Percentiles rank a stretch among this genome's conserved stretches.
Evolutionary conservation across 2,797 vertebrate species (phyloP).

Genomic region (Acanthurus tractus): DNA sequence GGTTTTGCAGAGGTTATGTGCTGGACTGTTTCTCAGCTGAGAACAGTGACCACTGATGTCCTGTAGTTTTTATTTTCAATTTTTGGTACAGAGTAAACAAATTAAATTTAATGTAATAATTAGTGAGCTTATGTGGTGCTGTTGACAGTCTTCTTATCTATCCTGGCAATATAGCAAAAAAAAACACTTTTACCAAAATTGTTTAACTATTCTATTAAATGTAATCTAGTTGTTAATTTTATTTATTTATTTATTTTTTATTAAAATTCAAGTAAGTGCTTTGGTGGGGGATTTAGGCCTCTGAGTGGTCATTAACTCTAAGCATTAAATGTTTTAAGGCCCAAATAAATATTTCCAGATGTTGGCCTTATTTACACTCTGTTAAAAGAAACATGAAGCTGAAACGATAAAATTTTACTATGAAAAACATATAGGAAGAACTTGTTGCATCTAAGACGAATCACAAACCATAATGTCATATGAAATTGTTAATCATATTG

Average conservation of each 20-base stretch:
- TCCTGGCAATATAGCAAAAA: not conserved
- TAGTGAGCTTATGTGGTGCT: not conserved
- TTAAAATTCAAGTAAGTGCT: not conserved
- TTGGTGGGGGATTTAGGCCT: not conserved
- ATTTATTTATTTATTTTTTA: not conserved
- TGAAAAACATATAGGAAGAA: not conserved
- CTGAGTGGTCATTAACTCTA: not conserved
- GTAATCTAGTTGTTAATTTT: not conserved
- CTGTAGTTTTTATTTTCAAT: not conserved
- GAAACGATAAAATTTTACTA: not conserved
- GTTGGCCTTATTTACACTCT: not conserved
- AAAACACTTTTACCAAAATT: not conserved
- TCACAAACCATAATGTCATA: not conserved
- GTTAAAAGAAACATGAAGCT: not conserved
- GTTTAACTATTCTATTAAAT: conserved; percentile 6
- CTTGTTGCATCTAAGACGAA: not conserved
- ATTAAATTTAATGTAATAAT: too few relatives aligned
- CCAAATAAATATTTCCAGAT: not conserved
- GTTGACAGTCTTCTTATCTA: too few relatives aligned
- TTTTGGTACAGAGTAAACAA: too few relatives aligned
- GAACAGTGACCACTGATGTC: not conserved
- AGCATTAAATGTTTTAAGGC: not conserved
- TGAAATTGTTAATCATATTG: not conserved
- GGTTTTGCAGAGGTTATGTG: not conserved
- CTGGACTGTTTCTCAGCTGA: not conserved